phyloP scores from a whole-genome alignment of 2,888 invertebrate genomes.

The Therioaphis trifolii region DNA sequence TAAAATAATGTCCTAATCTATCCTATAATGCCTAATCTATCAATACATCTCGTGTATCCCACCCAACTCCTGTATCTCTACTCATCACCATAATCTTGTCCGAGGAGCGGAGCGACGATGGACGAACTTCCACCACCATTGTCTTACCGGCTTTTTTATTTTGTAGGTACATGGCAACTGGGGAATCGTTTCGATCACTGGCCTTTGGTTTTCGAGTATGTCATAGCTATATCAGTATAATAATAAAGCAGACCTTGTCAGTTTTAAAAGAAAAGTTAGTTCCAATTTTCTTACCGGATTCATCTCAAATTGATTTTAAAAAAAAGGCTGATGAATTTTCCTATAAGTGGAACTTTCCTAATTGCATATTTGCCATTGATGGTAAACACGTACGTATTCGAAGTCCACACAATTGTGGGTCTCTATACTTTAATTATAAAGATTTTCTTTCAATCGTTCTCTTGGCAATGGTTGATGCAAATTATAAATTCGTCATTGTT shows the following conservation, averaged over 20 bases:
- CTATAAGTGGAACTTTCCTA: conserved; percentile 20
- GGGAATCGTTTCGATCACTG: conserved; percentile 28
- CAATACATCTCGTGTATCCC: no score
- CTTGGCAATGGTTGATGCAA: no score
- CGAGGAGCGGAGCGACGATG: no score
- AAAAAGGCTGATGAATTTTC: conserved; percentile 20
- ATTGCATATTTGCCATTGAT: conserved; percentile 11
- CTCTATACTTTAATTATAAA: neutral
- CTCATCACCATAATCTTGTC: no score
- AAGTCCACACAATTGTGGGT: neutral
- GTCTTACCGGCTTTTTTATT: no score
- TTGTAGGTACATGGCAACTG: conserved; percentile 25
- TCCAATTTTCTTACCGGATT: conserved; percentile 38
- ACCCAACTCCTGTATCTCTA: no score
- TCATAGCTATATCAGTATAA: conserved; percentile 29
- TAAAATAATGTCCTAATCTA: no score
- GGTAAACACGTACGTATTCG: no score
- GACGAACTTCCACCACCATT: no score
- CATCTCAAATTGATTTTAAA: conserved; percentile 29
- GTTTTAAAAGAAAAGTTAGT: conserved; percentile 30
- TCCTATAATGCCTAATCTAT: no score
- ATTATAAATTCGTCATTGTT: no score
- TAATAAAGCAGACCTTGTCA: conserved; percentile 33
- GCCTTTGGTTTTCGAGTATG: conserved; percentile 38
- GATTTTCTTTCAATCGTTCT: no score